Conservation (phyloP, 2,797 vertebrate species). For the Limosa lapponica region DNA sequence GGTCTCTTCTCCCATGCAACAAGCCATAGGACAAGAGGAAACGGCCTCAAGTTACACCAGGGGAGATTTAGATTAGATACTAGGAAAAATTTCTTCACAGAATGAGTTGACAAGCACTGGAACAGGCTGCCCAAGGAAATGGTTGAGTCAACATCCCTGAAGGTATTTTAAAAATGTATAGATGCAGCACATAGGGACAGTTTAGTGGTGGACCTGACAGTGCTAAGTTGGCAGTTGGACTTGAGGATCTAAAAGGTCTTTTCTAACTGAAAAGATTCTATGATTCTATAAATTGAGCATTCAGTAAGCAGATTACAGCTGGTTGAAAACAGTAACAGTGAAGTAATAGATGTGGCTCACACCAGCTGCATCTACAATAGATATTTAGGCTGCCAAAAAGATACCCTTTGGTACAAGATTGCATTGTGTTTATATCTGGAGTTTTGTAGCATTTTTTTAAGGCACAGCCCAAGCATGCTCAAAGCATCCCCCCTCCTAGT, state of each 20-base stretch:
- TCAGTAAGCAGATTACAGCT: neutral
- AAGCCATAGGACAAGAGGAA: neutral
- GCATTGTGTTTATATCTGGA: neutral
- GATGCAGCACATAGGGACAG: neutral
- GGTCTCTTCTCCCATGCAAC: neutral
- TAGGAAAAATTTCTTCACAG: neutral
- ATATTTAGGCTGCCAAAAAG: neutral
- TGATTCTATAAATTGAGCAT: neutral
- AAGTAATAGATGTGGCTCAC: neutral
- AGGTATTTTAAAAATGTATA: neutral
- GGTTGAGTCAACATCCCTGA: neutral
- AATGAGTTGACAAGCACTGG: neutral
- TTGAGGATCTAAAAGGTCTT: neutral
- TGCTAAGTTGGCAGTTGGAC: neutral
- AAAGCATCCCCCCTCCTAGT: neutral
- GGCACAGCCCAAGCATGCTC: neutral
- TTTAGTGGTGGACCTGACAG: neutral
- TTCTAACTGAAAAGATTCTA: neutral
- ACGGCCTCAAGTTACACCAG: neutral
- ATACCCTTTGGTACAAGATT: neutral
- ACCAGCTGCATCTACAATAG: neutral
- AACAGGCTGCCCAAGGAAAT: neutral
- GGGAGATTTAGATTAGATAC: neutral
- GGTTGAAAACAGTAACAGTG: neutral
- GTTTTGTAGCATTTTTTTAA: neutral